Base-by-base conservation (phyloP, 1,140 invertebrate genomes). In the Augochlora pura region DNA sequence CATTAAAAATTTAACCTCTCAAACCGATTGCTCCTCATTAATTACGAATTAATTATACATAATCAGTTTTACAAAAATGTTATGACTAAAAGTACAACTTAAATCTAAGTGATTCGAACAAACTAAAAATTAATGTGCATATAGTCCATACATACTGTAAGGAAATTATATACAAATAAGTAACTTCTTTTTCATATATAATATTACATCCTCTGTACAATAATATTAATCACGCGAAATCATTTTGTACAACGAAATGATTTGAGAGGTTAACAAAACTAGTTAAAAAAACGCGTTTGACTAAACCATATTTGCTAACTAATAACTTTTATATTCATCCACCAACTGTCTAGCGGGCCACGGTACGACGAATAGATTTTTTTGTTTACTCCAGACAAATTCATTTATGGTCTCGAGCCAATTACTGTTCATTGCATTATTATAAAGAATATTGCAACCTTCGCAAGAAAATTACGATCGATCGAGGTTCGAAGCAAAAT, bases 321-420 rank as follows among this genome's bases (percentile, higher is more conserved):
- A 81, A 82, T 23, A 23, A 75, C 25, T 57, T 76, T 84, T 78
- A 76, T 75, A 70, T 85, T 85, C 54, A 77, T 86, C 84, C 85
- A 86, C 83, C 83, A 78, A 82, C 69, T 77, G 32, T 72, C 64
- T 77, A 84, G 76, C 80, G 89, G 89, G 88, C 90, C 89, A 80
- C 88, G 78, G 86, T 89, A 90, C 91, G 88, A 91, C 84, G 79
- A 76, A 59, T 81, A 62, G 49, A 18, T 57, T n/a, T 14, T 57
- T 83, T 76, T 71, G 46, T 27, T 66, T 69, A 32, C 42, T 72
- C 42, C 42, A 59, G 59, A 83, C 60, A 27, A 32, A 76, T 86
- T 73, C 70, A 78, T 80, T 84, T 75, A 87, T 85, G 81, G 83
- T 90, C 86, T 88, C 82, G 62, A 68, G 73, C 12, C 54, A 75